Evolutionary conservation across 2,797 vertebrate species (phyloP).

Genomic region (Selene dorsalis): DNA sequence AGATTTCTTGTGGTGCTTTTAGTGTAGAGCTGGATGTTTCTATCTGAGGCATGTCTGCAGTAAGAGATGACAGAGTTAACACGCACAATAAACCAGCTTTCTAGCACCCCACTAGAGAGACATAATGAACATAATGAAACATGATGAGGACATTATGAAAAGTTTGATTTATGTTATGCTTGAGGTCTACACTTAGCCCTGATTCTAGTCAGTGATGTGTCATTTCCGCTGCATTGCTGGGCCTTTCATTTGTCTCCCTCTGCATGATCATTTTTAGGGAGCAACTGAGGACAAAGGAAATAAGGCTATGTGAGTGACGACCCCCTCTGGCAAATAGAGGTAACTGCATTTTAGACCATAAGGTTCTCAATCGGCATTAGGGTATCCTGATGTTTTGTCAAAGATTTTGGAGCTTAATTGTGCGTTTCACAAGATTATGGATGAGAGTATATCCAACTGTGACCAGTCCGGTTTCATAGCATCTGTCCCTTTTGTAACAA

Average conservation of each 20-base stretch:
- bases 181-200: constrained; percentile 31
- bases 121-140: not conserved
- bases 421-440: not conserved
- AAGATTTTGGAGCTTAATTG: not conserved
- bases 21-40: constrained; percentile 40
- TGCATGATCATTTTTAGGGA: constrained; percentile 36
- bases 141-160: constrained; percentile 17
- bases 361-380: not conserved
- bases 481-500: constrained; percentile 13
- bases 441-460: not conserved
- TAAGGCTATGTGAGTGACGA: constrained; percentile 34
- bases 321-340: constrained; percentile 64
- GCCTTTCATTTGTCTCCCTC: constrained; percentile 18
- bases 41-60: constrained; percentile 27
- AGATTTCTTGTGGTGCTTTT: constrained; percentile 46
- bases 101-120: not conserved
- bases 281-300: constrained; percentile 61
- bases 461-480: not conserved
- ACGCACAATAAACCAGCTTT: constrained; percentile 20
- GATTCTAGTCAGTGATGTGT: constrained; percentile 49
- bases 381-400: not conserved
- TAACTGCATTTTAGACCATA: not conserved
- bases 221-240: constrained; percentile 38
- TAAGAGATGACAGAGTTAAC: constrained; percentile 46
- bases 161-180: constrained; percentile 24